These are phyloP conservation scores for Oegoconia quadripuncta DNA, from an alignment of 2,888 invertebrate genomes.

Conservation along the genomic window DNA sequence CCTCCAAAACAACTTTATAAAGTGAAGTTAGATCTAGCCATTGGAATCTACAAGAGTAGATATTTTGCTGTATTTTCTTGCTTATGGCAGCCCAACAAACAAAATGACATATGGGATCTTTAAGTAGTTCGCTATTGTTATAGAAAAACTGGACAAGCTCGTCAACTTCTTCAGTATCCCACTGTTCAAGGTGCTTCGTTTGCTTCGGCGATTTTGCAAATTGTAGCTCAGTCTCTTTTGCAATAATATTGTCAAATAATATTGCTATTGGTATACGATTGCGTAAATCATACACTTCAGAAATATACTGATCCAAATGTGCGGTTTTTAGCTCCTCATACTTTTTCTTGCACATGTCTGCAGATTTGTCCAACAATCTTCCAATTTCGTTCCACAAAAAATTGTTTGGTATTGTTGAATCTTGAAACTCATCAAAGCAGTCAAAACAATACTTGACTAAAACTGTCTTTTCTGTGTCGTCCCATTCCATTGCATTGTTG, in stretches of 20 bases:
- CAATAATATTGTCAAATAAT: slow-evolving; percentile 58
- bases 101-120: slow-evolving; percentile 56
- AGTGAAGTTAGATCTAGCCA: slow-evolving; percentile 53
- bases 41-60: slow-evolving; percentile 42
- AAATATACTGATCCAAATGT: slow-evolving; percentile 46
- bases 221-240: slow-evolving; percentile 44
- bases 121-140: slow-evolving; percentile 56
- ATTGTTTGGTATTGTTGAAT: slow-evolving; percentile 56
- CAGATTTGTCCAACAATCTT: slow-evolving; percentile 50
- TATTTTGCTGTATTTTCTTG: slow-evolving; percentile 36
- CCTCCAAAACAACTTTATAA: slow-evolving; percentile 53
- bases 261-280: slow-evolving; percentile 50
- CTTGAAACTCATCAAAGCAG: slow-evolving; percentile 62
- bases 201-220: slow-evolving; percentile 23
- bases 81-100: slow-evolving; percentile 56
- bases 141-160: slow-evolving; percentile 55
- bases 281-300: slow-evolving; percentile 41
- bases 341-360: slow-evolving; percentile 49
- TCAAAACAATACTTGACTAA: slow-evolving; percentile 64
- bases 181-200: slow-evolving; percentile 25
- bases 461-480: slow-evolving; percentile 52
- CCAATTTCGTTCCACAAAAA: slow-evolving; percentile 69
- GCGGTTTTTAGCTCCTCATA: slow-evolving; percentile 41
- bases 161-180: slow-evolving; percentile 45
- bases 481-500: too few species aligned